A percentile compares a stretch with the other conserved stretches of the same genome.
phyloP scores from a whole-genome alignment of 1,140 invertebrate species.

The Leptoteleia sp. region DNA sequence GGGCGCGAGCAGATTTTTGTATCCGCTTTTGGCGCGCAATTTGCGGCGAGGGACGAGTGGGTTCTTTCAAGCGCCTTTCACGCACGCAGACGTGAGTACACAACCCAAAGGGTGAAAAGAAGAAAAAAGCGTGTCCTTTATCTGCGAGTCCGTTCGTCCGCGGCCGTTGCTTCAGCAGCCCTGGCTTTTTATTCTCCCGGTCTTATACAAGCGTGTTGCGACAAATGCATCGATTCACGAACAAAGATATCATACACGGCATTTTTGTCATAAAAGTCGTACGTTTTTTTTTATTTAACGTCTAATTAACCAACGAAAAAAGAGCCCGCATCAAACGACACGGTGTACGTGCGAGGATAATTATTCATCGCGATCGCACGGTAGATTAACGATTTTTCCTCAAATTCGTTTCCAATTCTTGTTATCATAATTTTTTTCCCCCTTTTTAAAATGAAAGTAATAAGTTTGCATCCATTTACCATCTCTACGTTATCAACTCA shows the following conservation, averaged over 20 bases:
- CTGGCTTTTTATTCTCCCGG: slow-evolving; percentile 48
- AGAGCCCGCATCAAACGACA: slow-evolving; percentile 14
- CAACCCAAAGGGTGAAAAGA: slow-evolving; percentile 67
- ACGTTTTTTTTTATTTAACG: slow-evolving; percentile 55
- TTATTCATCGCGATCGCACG: background rate
- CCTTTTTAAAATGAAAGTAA: too few species aligned
- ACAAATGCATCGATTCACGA: slow-evolving; percentile 61
- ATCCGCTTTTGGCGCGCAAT: slow-evolving; percentile 69
- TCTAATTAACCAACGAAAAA: slow-evolving; percentile 38
- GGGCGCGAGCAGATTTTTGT: slow-evolving; percentile 64
- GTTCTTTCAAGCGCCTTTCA: slow-evolving; percentile 69
- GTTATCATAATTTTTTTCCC: slow-evolving; percentile 4
- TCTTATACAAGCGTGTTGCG: slow-evolving; percentile 44
- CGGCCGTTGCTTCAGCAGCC: slow-evolving; percentile 45
- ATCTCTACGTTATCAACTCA: too few species aligned
- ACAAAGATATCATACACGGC: slow-evolving; percentile 50
- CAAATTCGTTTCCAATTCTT: background rate
- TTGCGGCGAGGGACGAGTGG: slow-evolving; percentile 67
- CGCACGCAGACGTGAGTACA: slow-evolving; percentile 67
- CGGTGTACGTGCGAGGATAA: slow-evolving; percentile 2
- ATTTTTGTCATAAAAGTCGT: slow-evolving; percentile 56
- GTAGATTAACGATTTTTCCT: background rate
- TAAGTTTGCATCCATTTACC: too few species aligned
- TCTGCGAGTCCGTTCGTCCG: slow-evolving; percentile 58
- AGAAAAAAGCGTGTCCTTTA: slow-evolving; percentile 67